A percentile compares a stretch with the other conserved stretches of the same genome.
These are phyloP conservation scores for Corvus cornix DNA, from an alignment of 2,113 vertebrate species.

Conservation along the genomic window DNA sequence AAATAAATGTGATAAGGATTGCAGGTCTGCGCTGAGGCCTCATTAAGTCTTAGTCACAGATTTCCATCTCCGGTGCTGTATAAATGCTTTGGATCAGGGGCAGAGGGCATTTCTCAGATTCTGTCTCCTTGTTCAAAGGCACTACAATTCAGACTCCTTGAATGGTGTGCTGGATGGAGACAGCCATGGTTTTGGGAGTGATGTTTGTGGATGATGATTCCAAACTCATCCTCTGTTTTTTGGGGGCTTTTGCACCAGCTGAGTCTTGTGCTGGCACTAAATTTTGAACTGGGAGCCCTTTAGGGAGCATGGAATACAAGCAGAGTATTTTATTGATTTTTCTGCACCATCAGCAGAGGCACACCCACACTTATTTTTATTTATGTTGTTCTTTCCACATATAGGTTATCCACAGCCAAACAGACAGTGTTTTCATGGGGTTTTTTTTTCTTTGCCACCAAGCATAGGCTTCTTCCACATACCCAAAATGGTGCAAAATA, in stretches of 20 bases:
- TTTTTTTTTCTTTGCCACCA: background rate
- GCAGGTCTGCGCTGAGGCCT: background rate
- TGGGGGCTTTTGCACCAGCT: background rate
- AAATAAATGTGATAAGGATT: background rate
- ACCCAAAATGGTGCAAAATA: background rate
- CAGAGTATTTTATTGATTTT: background rate
- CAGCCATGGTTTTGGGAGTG: background rate
- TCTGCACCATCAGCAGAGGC: background rate
- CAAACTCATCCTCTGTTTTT: background rate
- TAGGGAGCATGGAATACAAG: background rate
- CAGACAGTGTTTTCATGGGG: background rate
- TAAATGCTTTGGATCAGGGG: background rate
- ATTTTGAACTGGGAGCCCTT: background rate
- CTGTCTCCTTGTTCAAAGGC: fast-evolving
- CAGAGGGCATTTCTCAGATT: background rate
- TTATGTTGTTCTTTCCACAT: background rate
- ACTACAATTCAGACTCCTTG: background rate
- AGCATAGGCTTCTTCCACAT: background rate
- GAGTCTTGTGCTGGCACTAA: background rate
- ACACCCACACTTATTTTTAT: background rate
- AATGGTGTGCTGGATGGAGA: background rate
- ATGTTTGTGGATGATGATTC: background rate
- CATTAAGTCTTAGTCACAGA: background rate
- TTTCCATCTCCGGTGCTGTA: background rate
- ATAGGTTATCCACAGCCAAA: background rate